Base-by-base conservation (phyloP, 2,888 invertebrate species). In the Amphimallon solstitiale region DNA sequence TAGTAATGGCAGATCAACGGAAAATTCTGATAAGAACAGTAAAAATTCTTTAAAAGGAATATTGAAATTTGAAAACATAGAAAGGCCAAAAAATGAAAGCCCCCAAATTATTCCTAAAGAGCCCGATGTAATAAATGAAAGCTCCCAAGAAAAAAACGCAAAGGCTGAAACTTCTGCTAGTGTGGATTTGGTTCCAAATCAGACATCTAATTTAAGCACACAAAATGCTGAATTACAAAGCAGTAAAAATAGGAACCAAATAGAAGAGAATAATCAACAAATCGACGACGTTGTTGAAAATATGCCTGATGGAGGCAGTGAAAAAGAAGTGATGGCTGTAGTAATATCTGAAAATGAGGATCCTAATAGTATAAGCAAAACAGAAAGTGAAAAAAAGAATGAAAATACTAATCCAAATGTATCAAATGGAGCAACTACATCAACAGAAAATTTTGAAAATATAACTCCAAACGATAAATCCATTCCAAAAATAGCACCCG, bases 171-270 rank as follows among this genome's bases (percentile, higher is more conserved):
- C 17, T 19, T 48, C 48, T 48, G 6, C 10, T 43, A 45, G 6
- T 19, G 4, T 14, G n/a, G n/a, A 10, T n/a, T 48, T n/a, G 48
- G 9, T 45, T 9, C 6, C 6, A 19, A 38, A 35, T 14, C 5
- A 38, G 23, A 5, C 40, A 14, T 38, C n/a, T 14, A 38, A 56
- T 10, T 12, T n/a, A 35, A 29, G 5, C 9, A 37, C 40, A 38
- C n/a, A n/a, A n/a, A n/a, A 35, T 17, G 19, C 5, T 10, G 19
- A 14, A 56, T 37, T 37, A 19, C 29, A 29, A 54, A 5, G 10
- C 2, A 29, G 6, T 34, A 35, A 52, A 56, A 9, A 56, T 19
- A n/a, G n/a, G 45, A n/a, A 60, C 45, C 7, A 45, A n/a, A 19
- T n/a, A 19, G 2, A 23, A 21, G 15, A 21, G 19, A 61, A n/a